A percentile compares a stretch with the other conserved stretches of the same genome.
Conservation (phyloP, 1,140 invertebrate genomes). For the Papilio dardanus region DNA sequence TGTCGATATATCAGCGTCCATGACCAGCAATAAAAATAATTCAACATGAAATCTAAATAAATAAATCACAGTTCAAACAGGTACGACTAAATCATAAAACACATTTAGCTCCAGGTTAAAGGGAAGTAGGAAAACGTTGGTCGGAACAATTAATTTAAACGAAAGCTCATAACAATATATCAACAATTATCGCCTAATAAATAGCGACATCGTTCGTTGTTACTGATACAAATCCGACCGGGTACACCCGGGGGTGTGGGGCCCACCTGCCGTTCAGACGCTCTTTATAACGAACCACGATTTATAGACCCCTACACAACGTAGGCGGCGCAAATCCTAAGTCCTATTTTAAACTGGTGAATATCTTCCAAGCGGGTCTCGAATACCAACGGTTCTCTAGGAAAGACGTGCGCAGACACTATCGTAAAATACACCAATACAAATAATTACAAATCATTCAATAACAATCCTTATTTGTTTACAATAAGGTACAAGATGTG, state of each 20-base stretch:
- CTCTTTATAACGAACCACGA: slow-evolving; percentile 68
- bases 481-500: slow-evolving; percentile 24
- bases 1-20: too few species aligned
- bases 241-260: slow-evolving; percentile 41
- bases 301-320: slow-evolving; percentile 61
- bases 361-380: slow-evolving; percentile 41
- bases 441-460: slow-evolving; percentile 32
- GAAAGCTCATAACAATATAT: slow-evolving; percentile 28
- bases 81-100: background rate
- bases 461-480: slow-evolving; percentile 23
- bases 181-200: slow-evolving; percentile 25
- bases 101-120: slow-evolving; percentile 6
- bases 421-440: slow-evolving; percentile 29
- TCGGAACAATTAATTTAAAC: slow-evolving; percentile 29
- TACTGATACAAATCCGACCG: slow-evolving; percentile 16
- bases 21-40: background rate
- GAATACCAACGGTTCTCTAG: slow-evolving; percentile 30
- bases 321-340: slow-evolving; percentile 45
- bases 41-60: background rate
- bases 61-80: background rate
- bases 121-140: background rate
- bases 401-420: slow-evolving; percentile 24
- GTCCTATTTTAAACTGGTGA: slow-evolving; percentile 35
- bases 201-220: slow-evolving; percentile 22
- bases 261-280: slow-evolving; percentile 66